Percentiles rank a stretch among this genome's conserved stretches.
Conservation (phyloP, 2,888 invertebrate species). For the Polyploca ridens region DNA sequence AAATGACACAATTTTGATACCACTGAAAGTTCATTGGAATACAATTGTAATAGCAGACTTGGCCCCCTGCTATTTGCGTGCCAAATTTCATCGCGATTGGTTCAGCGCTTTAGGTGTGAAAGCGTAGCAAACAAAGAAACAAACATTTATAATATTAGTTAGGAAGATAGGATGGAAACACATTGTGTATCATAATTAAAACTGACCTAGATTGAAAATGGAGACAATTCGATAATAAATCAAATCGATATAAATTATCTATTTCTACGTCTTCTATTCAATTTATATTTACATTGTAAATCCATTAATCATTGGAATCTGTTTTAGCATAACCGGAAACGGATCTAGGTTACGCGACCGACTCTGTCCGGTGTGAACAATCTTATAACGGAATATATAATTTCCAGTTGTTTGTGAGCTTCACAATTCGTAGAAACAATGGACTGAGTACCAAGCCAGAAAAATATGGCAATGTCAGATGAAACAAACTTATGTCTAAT, state of each 20-base stretch:
- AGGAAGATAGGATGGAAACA: not conserved
- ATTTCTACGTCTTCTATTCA: slow-evolving; percentile 8
- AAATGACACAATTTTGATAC: too few relatives aligned
- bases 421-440: not conserved
- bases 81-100: too few relatives aligned
- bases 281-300: slow-evolving; percentile 8
- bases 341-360: slow-evolving; percentile 44
- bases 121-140: too few relatives aligned
- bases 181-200: not conserved
- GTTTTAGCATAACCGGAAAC: slow-evolving; percentile 41
- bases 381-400: slow-evolving; percentile 20
- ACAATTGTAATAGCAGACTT: too few relatives aligned
- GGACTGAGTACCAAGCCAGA: too few relatives aligned
- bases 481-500: too few relatives aligned
- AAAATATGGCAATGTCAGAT: too few relatives aligned
- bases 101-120: too few relatives aligned
- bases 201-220: not conserved
- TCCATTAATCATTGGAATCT: slow-evolving; percentile 5
- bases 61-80: too few relatives aligned
- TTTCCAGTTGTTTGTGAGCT: not conserved
- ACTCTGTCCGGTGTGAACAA: slow-evolving; percentile 23
- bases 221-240: slow-evolving; percentile 1
- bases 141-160: too few relatives aligned
- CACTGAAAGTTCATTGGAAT: too few relatives aligned
- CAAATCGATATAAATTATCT: slow-evolving; percentile 7